A percentile compares a stretch with the other conserved stretches of the same genome.
phyloP scores from a whole-genome alignment of 2,888 invertebrate genomes.

The Amblyjoppa fuscipennis region DNA sequence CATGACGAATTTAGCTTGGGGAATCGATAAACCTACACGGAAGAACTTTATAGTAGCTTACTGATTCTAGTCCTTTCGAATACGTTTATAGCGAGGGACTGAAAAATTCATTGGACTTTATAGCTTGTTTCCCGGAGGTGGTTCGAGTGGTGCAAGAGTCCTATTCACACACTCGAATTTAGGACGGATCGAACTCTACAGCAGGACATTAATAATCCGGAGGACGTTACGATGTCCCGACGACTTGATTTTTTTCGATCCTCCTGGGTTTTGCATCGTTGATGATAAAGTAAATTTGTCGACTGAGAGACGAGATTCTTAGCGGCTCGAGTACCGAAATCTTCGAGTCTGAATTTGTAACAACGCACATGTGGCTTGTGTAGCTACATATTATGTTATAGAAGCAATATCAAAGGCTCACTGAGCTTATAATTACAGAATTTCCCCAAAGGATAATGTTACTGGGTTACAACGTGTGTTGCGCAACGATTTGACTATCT shows the following conservation, averaged over 20 bases:
- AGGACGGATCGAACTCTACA: not conserved
- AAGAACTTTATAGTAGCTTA: not conserved
- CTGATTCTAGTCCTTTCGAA: not conserved
- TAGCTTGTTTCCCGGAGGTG: not conserved
- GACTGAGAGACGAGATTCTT: not conserved
- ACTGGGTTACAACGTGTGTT: not conserved
- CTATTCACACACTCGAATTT: not conserved
- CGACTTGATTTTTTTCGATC: not conserved
- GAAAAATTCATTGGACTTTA: constrained; percentile 6
- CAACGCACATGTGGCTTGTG: not conserved
- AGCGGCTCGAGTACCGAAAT: not conserved
- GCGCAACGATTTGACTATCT: not conserved
- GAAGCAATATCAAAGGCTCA: not conserved
- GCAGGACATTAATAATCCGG: not conserved
- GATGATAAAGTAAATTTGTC: not conserved
- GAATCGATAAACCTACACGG: not conserved
- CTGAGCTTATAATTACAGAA: not conserved
- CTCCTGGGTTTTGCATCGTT: not conserved
- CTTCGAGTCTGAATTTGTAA: not conserved
- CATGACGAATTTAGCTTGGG: not conserved
- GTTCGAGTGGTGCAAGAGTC: not conserved
- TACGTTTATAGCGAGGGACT: not conserved
- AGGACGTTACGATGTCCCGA: not conserved
- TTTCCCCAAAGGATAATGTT: constrained; percentile 1
- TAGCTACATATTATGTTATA: not conserved